A percentile compares a stretch with the other conserved stretches of the same genome.
Conservation (phyloP, 2,888 invertebrate genomes). For the Acanthacorydalis orientalis region DNA sequence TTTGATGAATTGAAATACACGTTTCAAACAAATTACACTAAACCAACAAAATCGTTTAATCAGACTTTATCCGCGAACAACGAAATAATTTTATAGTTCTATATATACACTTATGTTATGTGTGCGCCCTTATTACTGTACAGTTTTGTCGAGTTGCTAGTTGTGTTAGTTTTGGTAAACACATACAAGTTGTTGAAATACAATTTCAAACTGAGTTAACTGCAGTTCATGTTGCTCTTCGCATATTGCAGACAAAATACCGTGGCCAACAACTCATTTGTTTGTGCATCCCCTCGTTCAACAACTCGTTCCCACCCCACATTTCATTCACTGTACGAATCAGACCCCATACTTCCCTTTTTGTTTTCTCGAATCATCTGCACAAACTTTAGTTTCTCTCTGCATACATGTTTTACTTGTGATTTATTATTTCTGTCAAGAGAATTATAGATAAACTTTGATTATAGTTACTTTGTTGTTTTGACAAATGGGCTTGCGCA, state of each 20-base stretch:
- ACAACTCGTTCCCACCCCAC: not conserved
- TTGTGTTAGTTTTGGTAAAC: not conserved
- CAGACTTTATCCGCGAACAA: no score
- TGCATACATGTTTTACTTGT: not conserved
- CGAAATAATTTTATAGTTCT: no score
- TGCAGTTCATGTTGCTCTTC: not conserved
- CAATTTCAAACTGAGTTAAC: slow-evolving; percentile 1
- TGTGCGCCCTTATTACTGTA: no score
- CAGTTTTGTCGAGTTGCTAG: no score
- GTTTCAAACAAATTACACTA: no score
- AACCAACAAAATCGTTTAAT: no score
- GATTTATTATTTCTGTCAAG: not conserved
- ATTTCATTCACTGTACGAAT: no score
- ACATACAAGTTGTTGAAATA: slow-evolving; percentile 1
- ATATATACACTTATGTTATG: no score
- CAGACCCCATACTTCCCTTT: not conserved
- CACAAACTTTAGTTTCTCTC: not conserved
- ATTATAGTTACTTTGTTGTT: not conserved
- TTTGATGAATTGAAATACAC: no score
- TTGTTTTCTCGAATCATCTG: not conserved
- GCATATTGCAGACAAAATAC: slow-evolving; percentile 5
- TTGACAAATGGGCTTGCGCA: no score
- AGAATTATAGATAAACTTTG: not conserved
- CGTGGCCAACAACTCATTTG: slow-evolving; percentile 3
- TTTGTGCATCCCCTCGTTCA: not conserved